phyloP scores from a whole-genome alignment of 2,888 invertebrate genomes.

The Drosophila hawaiiensis region DNA sequence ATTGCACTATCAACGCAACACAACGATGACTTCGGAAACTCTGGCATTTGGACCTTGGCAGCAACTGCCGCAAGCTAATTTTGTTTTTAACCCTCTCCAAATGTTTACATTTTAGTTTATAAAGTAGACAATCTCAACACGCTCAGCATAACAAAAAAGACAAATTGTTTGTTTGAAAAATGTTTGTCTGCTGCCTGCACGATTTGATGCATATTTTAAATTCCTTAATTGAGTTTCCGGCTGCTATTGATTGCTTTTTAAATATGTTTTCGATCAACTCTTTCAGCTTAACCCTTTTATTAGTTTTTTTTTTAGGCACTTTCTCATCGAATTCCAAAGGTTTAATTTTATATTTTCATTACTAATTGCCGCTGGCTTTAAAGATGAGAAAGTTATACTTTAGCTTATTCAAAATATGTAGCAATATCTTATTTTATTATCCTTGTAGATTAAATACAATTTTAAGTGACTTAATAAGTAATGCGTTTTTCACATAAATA shows the following conservation, averaged over 20 bases:
- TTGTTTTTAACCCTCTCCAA: conserved; percentile 5
- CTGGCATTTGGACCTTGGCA: conserved; percentile 14
- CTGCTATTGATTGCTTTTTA: conserved; percentile 28
- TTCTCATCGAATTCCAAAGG: not conserved
- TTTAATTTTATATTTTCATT: not conserved
- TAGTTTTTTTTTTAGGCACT: not conserved
- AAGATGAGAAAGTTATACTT: not conserved
- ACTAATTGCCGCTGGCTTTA: not conserved
- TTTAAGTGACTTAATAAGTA: not conserved
- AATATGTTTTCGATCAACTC: conserved; percentile 29
- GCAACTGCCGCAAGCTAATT: conserved; percentile 12
- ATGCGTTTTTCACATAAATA: not conserved
- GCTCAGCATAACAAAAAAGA: not conserved
- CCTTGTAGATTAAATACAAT: not conserved
- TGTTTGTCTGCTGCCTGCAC: not conserved
- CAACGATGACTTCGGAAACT: not conserved
- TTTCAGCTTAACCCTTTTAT: not conserved
- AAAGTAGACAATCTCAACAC: not conserved
- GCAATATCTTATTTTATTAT: not conserved
- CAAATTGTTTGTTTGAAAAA: not conserved
- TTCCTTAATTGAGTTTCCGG: conserved; percentile 12
- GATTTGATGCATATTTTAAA: conserved; percentile 11
- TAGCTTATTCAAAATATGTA: not conserved
- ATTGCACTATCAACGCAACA: not conserved
- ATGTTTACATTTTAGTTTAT: not conserved